Conservation (phyloP, 2,113 vertebrate species). For the Psephotus haematonotus region DNA sequence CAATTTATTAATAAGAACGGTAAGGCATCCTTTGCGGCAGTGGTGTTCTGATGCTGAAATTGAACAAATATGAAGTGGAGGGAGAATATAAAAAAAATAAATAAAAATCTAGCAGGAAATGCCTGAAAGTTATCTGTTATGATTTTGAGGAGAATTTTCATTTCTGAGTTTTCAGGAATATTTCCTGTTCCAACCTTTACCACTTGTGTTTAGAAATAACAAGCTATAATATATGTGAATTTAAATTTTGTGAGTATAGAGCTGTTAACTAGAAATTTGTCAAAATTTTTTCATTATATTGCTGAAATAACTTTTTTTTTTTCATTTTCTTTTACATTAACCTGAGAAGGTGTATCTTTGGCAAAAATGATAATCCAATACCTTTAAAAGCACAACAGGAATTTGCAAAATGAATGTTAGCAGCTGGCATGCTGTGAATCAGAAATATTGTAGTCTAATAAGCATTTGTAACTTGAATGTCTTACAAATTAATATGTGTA, state of each 20-base stretch:
- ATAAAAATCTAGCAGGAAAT: not conserved
- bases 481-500: not conserved
- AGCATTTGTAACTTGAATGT: not conserved
- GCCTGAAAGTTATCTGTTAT: not conserved
- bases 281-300: not conserved
- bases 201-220: not conserved
- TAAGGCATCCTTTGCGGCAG: not conserved
- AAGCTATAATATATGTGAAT: not conserved
- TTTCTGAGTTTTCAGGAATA: not conserved
- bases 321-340: not conserved
- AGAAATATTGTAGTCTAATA: not conserved
- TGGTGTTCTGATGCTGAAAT: not conserved
- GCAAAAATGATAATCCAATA: not conserved
- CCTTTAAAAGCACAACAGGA: not conserved
- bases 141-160: not conserved
- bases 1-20: not conserved
- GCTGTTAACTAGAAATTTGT: not conserved
- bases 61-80: not conserved
- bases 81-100: not conserved
- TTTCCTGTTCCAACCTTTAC: not conserved
- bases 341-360: not conserved
- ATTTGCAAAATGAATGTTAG: not conserved
- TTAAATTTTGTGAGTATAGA: not conserved
- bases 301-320: not conserved
- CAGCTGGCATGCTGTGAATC: not conserved